Evolutionary conservation across 2,888 invertebrate genomes (phyloP).

Genomic region (Autographa pulchrina): DNA sequence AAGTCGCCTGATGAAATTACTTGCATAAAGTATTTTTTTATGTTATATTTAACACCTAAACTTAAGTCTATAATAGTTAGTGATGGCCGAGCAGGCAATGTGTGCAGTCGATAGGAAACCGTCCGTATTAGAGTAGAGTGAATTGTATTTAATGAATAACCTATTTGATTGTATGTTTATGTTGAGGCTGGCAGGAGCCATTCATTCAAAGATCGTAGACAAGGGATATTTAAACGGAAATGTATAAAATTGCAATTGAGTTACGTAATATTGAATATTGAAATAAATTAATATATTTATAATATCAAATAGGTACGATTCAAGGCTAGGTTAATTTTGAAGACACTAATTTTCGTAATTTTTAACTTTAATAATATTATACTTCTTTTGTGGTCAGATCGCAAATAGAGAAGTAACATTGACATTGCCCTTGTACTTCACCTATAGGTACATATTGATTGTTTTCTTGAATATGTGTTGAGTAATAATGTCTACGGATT

Average conservation of each 20-base stretch:
- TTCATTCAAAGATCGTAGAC: slow-evolving; percentile 28
- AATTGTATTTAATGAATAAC: slow-evolving; percentile 50
- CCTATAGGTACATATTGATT: background rate
- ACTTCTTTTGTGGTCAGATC: background rate
- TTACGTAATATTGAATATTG: slow-evolving; percentile 30
- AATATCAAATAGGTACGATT: slow-evolving; percentile 29
- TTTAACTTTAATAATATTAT: slow-evolving; percentile 18
- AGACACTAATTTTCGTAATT: slow-evolving; percentile 45
- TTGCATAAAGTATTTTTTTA: slow-evolving; percentile 50
- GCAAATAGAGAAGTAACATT: background rate
- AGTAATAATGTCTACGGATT: slow-evolving; percentile 6
- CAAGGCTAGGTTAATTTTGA: slow-evolving; percentile 34
- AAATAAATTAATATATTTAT: slow-evolving; percentile 15
- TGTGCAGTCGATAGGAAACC: slow-evolving; percentile 56
- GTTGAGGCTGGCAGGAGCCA: slow-evolving; percentile 40
- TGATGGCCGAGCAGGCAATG: slow-evolving; percentile 43
- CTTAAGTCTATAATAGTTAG: slow-evolving; percentile 51
- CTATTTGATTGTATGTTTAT: slow-evolving; percentile 49
- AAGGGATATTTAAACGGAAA: slow-evolving; percentile 31
- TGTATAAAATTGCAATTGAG: slow-evolving; percentile 23
- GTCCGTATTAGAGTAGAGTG: slow-evolving; percentile 57
- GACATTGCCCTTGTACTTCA: background rate
- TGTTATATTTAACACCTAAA: slow-evolving; percentile 52
- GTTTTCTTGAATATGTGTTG: background rate
- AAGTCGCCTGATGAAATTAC: slow-evolving; percentile 51